Evolutionary conservation across 53 echinoderm and acorn worm species (phyloP).

Genomic region (Echinarachnius parma): DNA sequence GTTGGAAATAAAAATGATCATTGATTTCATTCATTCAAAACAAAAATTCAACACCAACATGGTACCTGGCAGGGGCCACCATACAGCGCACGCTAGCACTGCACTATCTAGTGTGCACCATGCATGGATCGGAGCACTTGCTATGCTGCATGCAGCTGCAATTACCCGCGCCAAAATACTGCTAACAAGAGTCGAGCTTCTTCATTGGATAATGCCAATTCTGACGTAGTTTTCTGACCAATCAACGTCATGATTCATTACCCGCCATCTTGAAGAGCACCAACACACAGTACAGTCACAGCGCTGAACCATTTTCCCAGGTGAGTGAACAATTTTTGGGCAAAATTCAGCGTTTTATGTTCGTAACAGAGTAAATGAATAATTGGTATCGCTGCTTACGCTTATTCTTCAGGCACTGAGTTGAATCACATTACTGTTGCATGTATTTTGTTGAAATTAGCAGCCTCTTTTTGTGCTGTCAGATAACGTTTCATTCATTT

Average conservation of each 20-base stretch:
- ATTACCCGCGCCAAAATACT: slow-evolving; percentile 45
- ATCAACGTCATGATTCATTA: not conserved
- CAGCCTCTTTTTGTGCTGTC: slow-evolving; percentile 8
- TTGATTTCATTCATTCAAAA: no score
- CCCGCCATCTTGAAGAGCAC: slow-evolving; percentile 38
- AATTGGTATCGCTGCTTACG: not conserved
- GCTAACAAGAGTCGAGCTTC: slow-evolving; percentile 9
- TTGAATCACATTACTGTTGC: not conserved
- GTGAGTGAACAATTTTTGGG: slow-evolving; percentile 17
- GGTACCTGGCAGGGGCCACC: no score
- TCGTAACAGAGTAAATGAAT: not conserved
- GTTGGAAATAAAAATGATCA: no score
- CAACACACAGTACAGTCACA: slow-evolving; percentile 4
- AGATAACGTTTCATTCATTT: slow-evolving; percentile 16
- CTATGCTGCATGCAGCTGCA: no score
- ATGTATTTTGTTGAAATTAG: not conserved
- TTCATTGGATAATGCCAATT: slow-evolving; percentile 1
- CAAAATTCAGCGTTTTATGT: not conserved
- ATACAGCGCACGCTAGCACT: no score
- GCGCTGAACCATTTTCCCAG: slow-evolving; percentile 5
- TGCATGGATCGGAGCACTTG: no score
- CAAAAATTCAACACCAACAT: no score
- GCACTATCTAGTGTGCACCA: no score
- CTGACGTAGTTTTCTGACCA: slow-evolving; percentile 27
- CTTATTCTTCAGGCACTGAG: not conserved